Base-by-base conservation (phyloP, 2,797 vertebrate genomes). In the Hapalemur alaotrensis region DNA sequence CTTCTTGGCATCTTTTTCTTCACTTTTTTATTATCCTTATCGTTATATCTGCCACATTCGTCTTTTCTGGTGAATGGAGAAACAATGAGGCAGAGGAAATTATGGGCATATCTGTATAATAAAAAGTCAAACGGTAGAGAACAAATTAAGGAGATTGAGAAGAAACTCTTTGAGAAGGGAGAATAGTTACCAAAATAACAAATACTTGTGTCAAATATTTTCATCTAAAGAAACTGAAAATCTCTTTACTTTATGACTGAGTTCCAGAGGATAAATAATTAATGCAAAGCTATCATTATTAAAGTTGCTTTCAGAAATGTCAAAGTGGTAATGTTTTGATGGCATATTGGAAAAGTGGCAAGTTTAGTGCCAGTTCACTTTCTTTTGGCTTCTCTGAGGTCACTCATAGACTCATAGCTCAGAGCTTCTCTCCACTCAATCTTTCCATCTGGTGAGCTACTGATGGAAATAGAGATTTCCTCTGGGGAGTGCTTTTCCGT, bases 201-300 rank as follows among this genome's bases (percentile, higher is more conserved):
- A 95, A 67, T 79, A 4, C 17, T 94, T 57, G 35, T 11, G 7
- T 69, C 30, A 81, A 96, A 61, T 70, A 54, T 75, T 86, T 90
- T 94, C 43, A 70, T 14, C 3, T 65, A 73, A 95, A 95, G 82
- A 94, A 82, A 82, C 28, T 35, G 46, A 82, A 90, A 91, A 35
- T 80, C 5, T 5, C 48, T 89, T 69, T 85, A 54, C 73, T 78
- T 69, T 87, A 59, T 84, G 41, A 50, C 46, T 10, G 46, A 48
- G 13, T 84, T 35, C 41, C 38, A 43, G 70, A 73, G n/a, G 50
- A 46, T 67, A 80, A 76, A 80, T 82, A 76, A 30, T 70, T 35
- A 89, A 72, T 11, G 5, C 7, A 81, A 59, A 92, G n/a, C 23
- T 92, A 30, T 67, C 54, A 3, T 87, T 81, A 46, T 28, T 20